Percentiles rank a stretch among this genome's conserved stretches.
These are phyloP conservation scores for Mycetomoellerius zeteki DNA, from an alignment of 1,140 invertebrate species.

Conservation along the genomic window DNA sequence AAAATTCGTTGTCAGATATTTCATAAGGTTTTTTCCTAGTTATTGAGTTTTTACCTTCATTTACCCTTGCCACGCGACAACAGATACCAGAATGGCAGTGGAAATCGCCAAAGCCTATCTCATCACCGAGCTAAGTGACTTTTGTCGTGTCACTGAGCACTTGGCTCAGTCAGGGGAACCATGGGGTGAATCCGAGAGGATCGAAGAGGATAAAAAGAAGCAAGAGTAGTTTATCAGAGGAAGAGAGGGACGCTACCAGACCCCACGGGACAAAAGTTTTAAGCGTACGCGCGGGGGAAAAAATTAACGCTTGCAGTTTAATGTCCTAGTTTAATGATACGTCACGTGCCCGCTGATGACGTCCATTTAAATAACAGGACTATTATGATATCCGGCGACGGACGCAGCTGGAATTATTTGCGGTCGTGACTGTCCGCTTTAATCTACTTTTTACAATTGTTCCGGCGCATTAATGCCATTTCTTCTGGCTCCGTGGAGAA, in stretches of 20 bases:
- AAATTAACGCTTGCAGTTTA: slow-evolving; percentile 79
- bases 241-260: slow-evolving; percentile 45
- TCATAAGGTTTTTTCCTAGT: slow-evolving; percentile 18
- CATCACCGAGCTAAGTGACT: slow-evolving; percentile 80
- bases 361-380: slow-evolving; percentile 63
- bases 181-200: neutral
- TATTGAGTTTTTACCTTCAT: slow-evolving; percentile 32
- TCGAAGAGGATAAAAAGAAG: slow-evolving; percentile 52
- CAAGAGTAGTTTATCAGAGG: slow-evolving; percentile 64
- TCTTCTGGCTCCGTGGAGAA: slow-evolving; percentile 47
- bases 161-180: slow-evolving; percentile 73
- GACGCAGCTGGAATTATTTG: slow-evolving; percentile 62
- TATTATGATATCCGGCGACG: slow-evolving; percentile 62
- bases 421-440: slow-evolving; percentile 56
- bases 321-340: slow-evolving; percentile 74
- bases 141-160: slow-evolving; percentile 81
- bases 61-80: slow-evolving; percentile 37
- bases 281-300: slow-evolving; percentile 74
- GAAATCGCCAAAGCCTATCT: slow-evolving; percentile 63
- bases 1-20: slow-evolving; percentile 26
- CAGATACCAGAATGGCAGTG: slow-evolving; percentile 25
- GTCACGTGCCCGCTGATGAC: slow-evolving; percentile 61
- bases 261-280: slow-evolving; percentile 78
- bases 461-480: slow-evolving; percentile 63
- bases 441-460: slow-evolving; percentile 66